Evolutionary conservation across 2,888 invertebrate genomes (phyloP).

Genomic region (Dolichomitus sp.): DNA sequence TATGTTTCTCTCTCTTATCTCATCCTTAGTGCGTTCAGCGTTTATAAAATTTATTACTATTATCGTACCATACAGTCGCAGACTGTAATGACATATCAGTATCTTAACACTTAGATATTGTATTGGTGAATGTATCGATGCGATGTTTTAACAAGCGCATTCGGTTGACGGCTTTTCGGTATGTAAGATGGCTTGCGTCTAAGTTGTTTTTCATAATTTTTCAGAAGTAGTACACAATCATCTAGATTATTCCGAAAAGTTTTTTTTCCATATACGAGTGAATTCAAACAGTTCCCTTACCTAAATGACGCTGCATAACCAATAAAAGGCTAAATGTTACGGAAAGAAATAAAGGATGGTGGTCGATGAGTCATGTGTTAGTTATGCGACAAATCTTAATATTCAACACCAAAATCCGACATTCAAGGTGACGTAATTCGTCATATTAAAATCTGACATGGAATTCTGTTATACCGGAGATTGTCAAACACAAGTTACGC

Average conservation of each 20-base stretch:
- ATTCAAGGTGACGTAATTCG: background rate
- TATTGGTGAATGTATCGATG: slow-evolving; percentile 52
- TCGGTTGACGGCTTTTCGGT: background rate
- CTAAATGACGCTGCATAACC: background rate
- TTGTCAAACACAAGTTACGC: background rate
- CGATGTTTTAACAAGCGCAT: slow-evolving; percentile 47
- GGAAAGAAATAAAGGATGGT: background rate
- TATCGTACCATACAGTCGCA: slow-evolving; percentile 45
- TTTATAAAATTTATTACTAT: slow-evolving; percentile 64
- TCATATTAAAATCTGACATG: background rate
- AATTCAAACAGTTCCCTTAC: background rate
- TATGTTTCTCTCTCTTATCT: slow-evolving; percentile 23
- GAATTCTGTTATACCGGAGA: background rate
- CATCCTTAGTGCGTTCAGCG: slow-evolving; percentile 18
- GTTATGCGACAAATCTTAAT: background rate
- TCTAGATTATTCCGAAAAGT: background rate
- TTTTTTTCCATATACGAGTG: background rate
- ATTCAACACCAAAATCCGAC: background rate
- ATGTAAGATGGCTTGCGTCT: background rate
- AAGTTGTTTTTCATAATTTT: background rate
- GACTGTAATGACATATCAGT: slow-evolving; percentile 28
- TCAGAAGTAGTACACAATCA: background rate
- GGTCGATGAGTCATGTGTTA: background rate
- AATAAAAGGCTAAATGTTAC: background rate
- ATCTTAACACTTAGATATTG: slow-evolving; percentile 33